These are phyloP conservation scores for Spinus pinus DNA, from an alignment of 2,797 vertebrate species.

Conservation along the genomic window DNA sequence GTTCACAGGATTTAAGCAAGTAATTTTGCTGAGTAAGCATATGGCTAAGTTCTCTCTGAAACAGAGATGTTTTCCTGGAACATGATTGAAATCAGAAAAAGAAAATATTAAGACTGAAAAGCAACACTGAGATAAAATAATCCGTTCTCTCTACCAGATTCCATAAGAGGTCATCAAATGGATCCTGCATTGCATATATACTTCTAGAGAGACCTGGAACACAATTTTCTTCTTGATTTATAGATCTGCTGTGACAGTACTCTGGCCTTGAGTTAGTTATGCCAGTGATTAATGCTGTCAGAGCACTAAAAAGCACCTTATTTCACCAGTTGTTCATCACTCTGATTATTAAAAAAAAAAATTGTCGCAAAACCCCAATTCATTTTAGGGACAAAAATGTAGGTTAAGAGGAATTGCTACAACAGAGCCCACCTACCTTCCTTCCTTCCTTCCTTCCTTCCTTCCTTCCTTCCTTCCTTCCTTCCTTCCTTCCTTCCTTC, in stretches of 20 bases:
- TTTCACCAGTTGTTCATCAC: background rate
- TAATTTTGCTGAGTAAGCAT: background rate
- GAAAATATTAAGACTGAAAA: background rate
- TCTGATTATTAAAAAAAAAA: background rate
- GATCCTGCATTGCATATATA: background rate
- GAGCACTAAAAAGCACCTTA: background rate
- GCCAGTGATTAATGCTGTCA: background rate
- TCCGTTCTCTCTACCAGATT: background rate
- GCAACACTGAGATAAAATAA: background rate
- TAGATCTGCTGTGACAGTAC: background rate
- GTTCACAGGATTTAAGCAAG: background rate
- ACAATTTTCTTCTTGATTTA: background rate
- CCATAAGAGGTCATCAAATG: background rate
- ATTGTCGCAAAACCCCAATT: background rate
- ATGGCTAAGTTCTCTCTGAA: background rate
- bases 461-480: background rate
- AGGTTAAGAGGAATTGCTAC: background rate
- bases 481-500: background rate
- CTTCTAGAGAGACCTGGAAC: background rate
- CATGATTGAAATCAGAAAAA: background rate
- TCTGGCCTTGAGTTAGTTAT: background rate
- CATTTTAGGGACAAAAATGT: background rate
- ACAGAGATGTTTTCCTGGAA: background rate
- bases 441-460: background rate
- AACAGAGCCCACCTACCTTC: background rate